These are phyloP conservation scores for Eulithis testata DNA, from an alignment of 2,888 invertebrate genomes.

Conservation along the genomic window DNA sequence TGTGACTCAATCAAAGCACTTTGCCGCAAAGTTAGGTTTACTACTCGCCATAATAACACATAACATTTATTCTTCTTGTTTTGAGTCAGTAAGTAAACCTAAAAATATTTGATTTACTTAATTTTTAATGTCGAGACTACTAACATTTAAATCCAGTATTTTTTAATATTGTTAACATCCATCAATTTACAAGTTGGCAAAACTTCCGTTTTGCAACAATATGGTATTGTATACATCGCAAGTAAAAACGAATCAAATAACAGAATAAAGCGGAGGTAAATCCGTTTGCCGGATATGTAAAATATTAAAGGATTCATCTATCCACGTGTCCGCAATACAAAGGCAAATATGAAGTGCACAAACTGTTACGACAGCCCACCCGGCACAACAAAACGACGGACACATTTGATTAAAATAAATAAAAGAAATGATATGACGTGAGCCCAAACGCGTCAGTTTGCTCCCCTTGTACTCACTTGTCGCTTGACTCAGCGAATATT, in stretches of 20 bases:
- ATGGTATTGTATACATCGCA: conserved; percentile 52
- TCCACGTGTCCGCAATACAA: conserved; percentile 75
- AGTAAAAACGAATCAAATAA: conserved; percentile 75
- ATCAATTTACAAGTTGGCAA: conserved; percentile 42
- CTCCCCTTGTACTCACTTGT: conserved; percentile 34
- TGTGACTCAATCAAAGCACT: conserved; percentile 58
- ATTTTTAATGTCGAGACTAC: no score
- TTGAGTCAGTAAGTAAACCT: no score
- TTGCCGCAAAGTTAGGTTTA: conserved; percentile 72
- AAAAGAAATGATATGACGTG: conserved; percentile 68
- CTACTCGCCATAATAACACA: conserved; percentile 77
- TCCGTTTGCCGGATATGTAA: conserved; percentile 81
- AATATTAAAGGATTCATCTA: conserved; percentile 83
- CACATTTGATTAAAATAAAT: conserved; percentile 81
- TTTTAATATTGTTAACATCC: conserved; percentile 31
- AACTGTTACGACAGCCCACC: conserved; percentile 72
- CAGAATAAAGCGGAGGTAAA: conserved; percentile 63
- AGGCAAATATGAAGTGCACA: conserved; percentile 70
- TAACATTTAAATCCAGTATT: no score
- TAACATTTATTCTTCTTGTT: conserved; percentile 52
- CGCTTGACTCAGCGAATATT: conserved; percentile 33
- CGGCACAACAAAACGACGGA: conserved; percentile 72
- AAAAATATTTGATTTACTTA: no score
- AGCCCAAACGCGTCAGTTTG: conserved; percentile 38
- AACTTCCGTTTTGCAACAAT: conserved; percentile 54